Conservation (phyloP, 2,888 invertebrate species). For the Tiphia femorata region DNA sequence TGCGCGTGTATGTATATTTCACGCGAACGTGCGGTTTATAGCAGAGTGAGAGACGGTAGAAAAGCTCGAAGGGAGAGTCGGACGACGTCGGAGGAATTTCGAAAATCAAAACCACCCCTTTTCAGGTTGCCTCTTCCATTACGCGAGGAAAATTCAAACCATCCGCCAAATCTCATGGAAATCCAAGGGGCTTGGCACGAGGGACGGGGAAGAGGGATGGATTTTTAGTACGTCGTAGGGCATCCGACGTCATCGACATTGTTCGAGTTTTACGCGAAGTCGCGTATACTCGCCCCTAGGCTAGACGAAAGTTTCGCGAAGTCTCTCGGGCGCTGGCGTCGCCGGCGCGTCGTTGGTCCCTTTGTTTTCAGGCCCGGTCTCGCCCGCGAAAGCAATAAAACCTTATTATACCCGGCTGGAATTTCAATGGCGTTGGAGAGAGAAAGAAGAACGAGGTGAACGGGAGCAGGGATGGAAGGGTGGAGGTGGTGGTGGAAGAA, state of each 20-base stretch:
- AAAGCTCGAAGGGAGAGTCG: too few relatives aligned
- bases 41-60: too few relatives aligned
- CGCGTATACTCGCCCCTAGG: conserved; percentile 3
- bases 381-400: conserved; percentile 53
- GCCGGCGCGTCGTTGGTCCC: conserved; percentile 18
- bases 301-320: conserved; percentile 17
- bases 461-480: too few relatives aligned
- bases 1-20: too few relatives aligned
- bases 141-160: too few relatives aligned
- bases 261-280: conserved; percentile 6
- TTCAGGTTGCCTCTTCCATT: too few relatives aligned
- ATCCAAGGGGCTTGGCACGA: neutral
- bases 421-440: conserved; percentile 53
- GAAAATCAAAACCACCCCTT: too few relatives aligned
- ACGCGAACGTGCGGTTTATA: too few relatives aligned
- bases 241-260: conserved; percentile 4
- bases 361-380: conserved; percentile 36
- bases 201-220: neutral
- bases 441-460: neutral
- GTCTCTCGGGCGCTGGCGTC: conserved; percentile 11
- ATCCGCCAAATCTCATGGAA: neutral
- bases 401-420: conserved; percentile 53
- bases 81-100: too few relatives aligned
- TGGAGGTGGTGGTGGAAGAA: too few relatives aligned
- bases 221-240: conserved; percentile 17